These are phyloP conservation scores for Muscicapa comitata DNA, from an alignment of 2,797 vertebrate genomes.

Conservation along the genomic window DNA sequence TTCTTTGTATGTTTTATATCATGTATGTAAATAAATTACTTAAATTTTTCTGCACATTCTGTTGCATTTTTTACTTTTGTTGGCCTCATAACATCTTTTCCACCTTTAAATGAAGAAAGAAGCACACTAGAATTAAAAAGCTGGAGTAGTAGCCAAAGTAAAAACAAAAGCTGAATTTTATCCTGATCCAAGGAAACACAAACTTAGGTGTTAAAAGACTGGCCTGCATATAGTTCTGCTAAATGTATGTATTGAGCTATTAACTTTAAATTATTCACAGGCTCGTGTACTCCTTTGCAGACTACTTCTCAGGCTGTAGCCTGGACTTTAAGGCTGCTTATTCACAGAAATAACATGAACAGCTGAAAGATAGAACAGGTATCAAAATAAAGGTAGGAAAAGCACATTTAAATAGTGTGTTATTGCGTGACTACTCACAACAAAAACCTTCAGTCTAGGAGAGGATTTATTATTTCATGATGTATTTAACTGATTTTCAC, in stretches of 20 bases:
- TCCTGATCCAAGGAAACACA: background rate
- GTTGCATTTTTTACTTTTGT: background rate
- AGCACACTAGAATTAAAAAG: background rate
- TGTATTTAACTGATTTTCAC: background rate
- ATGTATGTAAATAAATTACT: background rate
- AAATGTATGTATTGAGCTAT: background rate
- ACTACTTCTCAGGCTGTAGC: background rate
- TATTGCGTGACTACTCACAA: background rate
- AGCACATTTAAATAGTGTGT: background rate
- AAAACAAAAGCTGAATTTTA: background rate
- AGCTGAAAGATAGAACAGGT: background rate
- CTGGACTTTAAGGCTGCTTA: background rate
- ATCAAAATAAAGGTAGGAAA: background rate
- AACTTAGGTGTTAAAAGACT: background rate
- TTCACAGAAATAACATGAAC: background rate
- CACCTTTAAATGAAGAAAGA: background rate
- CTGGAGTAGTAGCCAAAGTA: fast-evolving
- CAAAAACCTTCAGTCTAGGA: background rate
- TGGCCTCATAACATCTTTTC: background rate
- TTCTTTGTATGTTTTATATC: background rate
- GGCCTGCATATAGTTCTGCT: background rate
- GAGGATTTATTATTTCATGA: background rate
- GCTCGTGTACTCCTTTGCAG: background rate
- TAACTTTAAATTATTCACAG: background rate
- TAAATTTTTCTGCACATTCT: background rate